A percentile compares a stretch with the other conserved stretches of the same genome.
Evolutionary conservation across 2,113 vertebrate genomes (phyloP).

Genomic region (Holacanthus passer): DNA sequence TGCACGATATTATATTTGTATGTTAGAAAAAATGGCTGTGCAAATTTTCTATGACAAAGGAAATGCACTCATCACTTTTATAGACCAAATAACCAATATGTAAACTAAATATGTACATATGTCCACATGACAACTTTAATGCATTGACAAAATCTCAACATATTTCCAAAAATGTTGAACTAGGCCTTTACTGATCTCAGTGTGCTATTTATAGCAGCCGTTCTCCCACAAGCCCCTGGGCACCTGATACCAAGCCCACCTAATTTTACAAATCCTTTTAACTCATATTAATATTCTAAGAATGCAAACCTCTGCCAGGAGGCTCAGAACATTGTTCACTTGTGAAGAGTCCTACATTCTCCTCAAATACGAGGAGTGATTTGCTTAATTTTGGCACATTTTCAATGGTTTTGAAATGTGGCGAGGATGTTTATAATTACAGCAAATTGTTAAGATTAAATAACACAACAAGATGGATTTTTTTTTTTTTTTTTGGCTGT

Average conservation of each 20-base stretch:
- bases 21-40: neutral
- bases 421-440: conserved; percentile 12
- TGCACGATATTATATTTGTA: neutral
- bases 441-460: neutral
- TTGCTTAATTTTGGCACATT: neutral
- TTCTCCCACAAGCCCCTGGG: neutral
- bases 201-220: neutral
- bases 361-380: neutral
- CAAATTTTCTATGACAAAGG: neutral
- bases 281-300: neutral
- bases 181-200: neutral
- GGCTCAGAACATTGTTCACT: neutral
- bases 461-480: neutral
- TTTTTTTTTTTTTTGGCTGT: neutral
- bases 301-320: neutral
- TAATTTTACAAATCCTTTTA: conserved; percentile 32
- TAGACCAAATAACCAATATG: too few species aligned
- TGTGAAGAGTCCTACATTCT: neutral
- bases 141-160: neutral
- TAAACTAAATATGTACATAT: too few species aligned
- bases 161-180: neutral
- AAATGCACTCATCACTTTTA: neutral
- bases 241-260: neutral
- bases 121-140: neutral
- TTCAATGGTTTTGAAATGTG: neutral